Conservation (phyloP, 2,797 vertebrate genomes). For the Chlorospingus flavigularis region DNA sequence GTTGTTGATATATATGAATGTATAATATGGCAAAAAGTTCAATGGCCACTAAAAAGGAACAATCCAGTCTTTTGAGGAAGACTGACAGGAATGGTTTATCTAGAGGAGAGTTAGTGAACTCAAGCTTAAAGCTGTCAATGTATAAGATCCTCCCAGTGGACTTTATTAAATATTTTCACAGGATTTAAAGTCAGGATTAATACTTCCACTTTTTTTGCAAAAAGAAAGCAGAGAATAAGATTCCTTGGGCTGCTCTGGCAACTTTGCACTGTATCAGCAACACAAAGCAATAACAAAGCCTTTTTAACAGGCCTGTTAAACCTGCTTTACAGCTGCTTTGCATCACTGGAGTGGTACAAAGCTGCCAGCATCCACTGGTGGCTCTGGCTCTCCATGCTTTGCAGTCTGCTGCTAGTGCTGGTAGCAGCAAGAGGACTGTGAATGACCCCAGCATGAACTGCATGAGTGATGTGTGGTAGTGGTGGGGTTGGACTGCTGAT, state of each 20-base stretch:
- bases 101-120: neutral
- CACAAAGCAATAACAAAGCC: neutral
- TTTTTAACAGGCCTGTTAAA: neutral
- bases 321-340: neutral
- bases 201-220: neutral
- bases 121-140: neutral
- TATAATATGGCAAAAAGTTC: neutral
- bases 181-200: neutral
- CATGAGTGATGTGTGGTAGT: neutral
- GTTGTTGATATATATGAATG: neutral
- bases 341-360: neutral
- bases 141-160: neutral
- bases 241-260: neutral
- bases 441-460: neutral
- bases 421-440: neutral
- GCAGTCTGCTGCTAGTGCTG: neutral
- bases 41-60: neutral
- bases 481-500: neutral
- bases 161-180: conserved; percentile 20
- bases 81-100: neutral
- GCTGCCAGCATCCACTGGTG: neutral
- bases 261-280: neutral
- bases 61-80: neutral
- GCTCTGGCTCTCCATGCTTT: neutral
- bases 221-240: neutral